Evolutionary conservation across 2,888 invertebrate species (phyloP).

Genomic region (Lepidochrysops patricia): DNA sequence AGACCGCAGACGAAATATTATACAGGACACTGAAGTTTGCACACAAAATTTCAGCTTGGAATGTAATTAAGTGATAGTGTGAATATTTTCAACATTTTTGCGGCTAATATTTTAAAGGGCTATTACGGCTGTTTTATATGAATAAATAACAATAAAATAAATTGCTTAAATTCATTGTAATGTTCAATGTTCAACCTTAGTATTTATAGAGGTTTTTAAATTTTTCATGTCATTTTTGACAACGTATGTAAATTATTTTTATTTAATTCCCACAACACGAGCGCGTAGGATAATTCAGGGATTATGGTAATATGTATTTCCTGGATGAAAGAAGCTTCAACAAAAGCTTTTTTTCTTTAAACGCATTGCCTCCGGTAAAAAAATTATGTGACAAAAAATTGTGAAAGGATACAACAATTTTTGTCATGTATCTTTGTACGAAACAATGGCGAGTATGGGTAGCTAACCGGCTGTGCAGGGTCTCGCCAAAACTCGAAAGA

Average conservation of each 20-base stretch:
- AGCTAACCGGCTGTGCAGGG: not conserved
- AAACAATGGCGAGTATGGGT: not conserved
- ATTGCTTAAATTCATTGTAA: too few species aligned
- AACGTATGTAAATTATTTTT: not conserved
- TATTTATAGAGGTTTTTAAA: too few species aligned
- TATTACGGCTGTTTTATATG: too few species aligned
- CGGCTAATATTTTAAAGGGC: too few species aligned
- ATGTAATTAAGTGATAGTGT: slow-evolving; percentile 10
- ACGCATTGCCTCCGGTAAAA: slow-evolving; percentile 2
- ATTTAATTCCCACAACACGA: not conserved
- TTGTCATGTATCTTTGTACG: not conserved
- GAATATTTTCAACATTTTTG: not conserved
- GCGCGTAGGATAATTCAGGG: not conserved
- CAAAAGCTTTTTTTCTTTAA: slow-evolving; percentile 3
- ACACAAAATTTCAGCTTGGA: slow-evolving; percentile 5
- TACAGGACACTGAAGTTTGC: not conserved
- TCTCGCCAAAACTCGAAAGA: not conserved
- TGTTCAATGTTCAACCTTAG: too few species aligned
- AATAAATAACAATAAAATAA: too few species aligned
- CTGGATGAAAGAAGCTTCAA: not conserved
- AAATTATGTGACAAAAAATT: not conserved
- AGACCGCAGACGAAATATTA: slow-evolving; percentile 16
- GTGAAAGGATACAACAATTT: not conserved
- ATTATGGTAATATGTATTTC: slow-evolving; percentile 7
- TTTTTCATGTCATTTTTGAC: too few species aligned